These are phyloP conservation scores for Nephrocerus scutellatus DNA, from an alignment of 2,888 invertebrate species.

Conservation along the genomic window DNA sequence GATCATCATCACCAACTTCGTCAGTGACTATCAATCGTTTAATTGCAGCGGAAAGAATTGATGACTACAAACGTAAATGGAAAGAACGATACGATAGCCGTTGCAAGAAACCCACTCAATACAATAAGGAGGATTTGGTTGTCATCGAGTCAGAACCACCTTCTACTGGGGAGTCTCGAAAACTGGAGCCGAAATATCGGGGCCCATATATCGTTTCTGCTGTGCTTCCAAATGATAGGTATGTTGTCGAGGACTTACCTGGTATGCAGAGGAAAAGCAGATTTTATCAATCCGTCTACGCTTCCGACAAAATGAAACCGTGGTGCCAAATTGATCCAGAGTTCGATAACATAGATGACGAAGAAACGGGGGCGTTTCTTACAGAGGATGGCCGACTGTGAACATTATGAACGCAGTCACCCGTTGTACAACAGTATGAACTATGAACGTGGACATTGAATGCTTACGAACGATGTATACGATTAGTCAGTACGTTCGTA, in stretches of 20 bases:
- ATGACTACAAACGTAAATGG: slow-evolving; percentile 2
- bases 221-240: slow-evolving; percentile 17
- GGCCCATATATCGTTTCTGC: slow-evolving; percentile 17
- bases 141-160: slow-evolving; percentile 16
- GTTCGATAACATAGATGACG: background rate
- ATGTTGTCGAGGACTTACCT: slow-evolving; percentile 19
- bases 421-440: too few species aligned
- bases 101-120: slow-evolving; percentile 5
- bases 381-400: too few species aligned
- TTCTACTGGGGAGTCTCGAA: slow-evolving; percentile 21
- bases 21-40: too few species aligned
- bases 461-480: too few species aligned
- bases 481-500: too few species aligned
- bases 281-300: slow-evolving; percentile 15
- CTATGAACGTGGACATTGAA: too few species aligned
- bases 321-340: too few species aligned
- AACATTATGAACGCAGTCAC: too few species aligned
- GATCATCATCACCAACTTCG: too few species aligned
- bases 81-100: slow-evolving; percentile 12
- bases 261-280: slow-evolving; percentile 13
- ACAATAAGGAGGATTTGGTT: slow-evolving; percentile 7
- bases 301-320: slow-evolving; percentile 20
- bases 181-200: slow-evolving; percentile 16
- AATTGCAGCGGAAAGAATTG: background rate
- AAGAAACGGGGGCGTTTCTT: too few species aligned